Conservation (phyloP, 2,888 invertebrate species). For the Rhingia campestris region DNA sequence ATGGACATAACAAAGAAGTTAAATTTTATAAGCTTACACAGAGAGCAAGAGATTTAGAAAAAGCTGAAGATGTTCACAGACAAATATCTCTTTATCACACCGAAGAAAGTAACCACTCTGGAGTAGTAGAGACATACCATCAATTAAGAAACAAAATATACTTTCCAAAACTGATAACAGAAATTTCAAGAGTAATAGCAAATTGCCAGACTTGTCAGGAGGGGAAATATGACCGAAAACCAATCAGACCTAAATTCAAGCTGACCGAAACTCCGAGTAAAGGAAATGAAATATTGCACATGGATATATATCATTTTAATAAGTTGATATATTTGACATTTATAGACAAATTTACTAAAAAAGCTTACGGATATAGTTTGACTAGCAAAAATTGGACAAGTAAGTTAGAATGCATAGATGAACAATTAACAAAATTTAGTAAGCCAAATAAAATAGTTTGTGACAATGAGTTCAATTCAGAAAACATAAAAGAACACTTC, state of each 20-base stretch:
- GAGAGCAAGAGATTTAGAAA: not conserved
- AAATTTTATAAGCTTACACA: not conserved
- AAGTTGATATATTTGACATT: slow-evolving; percentile 3
- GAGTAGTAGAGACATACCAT: slow-evolving; percentile 11
- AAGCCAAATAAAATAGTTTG: slow-evolving; percentile 23
- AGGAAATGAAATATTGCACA: slow-evolving; percentile 13
- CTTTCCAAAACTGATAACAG: slow-evolving; percentile 11
- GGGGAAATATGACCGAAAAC: slow-evolving; percentile 15
- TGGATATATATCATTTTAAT: slow-evolving; percentile 14
- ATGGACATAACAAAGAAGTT: slow-evolving; percentile 11
- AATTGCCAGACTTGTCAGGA: slow-evolving; percentile 31
- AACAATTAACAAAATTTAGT: slow-evolving; percentile 30
- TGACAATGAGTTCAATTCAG: slow-evolving; percentile 38
- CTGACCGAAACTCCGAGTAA: slow-evolving; percentile 10
- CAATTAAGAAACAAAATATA: slow-evolving; percentile 20
- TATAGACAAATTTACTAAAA: slow-evolving; percentile 18
- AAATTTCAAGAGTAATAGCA: slow-evolving; percentile 8
- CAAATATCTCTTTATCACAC: slow-evolving; percentile 12
- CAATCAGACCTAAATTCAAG: slow-evolving; percentile 1
- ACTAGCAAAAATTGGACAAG: slow-evolving; percentile 7
- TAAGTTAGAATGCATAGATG: slow-evolving; percentile 15
- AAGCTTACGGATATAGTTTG: slow-evolving; percentile 4
- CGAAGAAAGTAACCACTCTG: slow-evolving; percentile 17
- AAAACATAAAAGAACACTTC: slow-evolving; percentile 24
- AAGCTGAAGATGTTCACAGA: slow-evolving; percentile 6